Evolutionary conservation across 2,888 invertebrate species (phyloP).

Genomic region (Coelinius sp.): DNA sequence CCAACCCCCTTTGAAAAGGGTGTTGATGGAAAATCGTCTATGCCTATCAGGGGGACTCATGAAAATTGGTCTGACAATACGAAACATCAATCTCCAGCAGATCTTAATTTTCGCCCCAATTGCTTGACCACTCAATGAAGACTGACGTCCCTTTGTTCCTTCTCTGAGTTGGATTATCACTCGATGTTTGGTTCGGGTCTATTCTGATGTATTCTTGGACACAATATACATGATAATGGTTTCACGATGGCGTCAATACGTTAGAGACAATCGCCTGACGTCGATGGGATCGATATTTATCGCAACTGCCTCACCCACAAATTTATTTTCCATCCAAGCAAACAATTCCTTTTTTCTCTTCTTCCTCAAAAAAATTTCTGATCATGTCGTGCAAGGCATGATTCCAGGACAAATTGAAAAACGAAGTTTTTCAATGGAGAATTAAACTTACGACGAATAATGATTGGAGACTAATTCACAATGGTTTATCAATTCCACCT

Average conservation of each 20-base stretch:
- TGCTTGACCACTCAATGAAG: background rate
- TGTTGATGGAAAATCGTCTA: too few species aligned
- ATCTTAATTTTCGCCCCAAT: background rate
- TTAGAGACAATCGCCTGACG: background rate
- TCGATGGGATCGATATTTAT: too few species aligned
- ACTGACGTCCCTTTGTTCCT: background rate
- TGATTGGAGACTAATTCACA: background rate
- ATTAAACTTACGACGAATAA: background rate
- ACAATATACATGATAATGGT: background rate
- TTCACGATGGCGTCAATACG: background rate
- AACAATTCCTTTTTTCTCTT: background rate
- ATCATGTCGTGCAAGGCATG: background rate
- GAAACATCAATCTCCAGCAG: background rate
- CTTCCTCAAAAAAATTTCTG: background rate
- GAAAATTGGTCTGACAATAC: too few species aligned
- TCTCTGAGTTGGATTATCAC: background rate
- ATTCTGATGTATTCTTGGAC: background rate
- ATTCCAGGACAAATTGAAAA: background rate
- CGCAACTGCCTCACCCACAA: background rate
- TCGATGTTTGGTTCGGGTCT: background rate
- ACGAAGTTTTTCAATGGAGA: background rate
- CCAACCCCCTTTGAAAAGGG: too few species aligned
- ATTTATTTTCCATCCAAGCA: background rate
- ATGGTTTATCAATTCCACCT: conserved; percentile 12
- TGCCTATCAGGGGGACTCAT: too few species aligned